phyloP scores from a whole-genome alignment of 2,113 vertebrate species.

The Lates calcarifer region DNA sequence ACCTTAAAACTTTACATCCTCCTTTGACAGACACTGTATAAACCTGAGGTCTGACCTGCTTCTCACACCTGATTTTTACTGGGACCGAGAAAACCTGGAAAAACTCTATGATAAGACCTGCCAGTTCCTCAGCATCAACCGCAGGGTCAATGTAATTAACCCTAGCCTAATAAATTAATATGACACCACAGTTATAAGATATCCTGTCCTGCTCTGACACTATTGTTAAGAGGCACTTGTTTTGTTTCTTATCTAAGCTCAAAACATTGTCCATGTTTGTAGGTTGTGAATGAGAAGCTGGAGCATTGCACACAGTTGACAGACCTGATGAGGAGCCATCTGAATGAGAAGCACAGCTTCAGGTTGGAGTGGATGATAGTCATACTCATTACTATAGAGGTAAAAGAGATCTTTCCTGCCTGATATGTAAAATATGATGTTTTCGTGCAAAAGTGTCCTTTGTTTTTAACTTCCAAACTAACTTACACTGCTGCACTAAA shows the following conservation, averaged over 20 bases:
- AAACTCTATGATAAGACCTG: constrained; percentile 97
- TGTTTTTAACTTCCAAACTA: background rate
- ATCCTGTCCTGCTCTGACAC: background rate
- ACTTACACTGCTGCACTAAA: background rate
- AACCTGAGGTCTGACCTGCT: constrained; percentile 98
- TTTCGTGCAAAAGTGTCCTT: background rate
- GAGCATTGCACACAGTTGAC: constrained; percentile 96
- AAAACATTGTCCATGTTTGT: background rate
- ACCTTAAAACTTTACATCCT: background rate
- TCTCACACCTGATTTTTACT: constrained; percentile 98
- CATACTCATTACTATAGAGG: constrained; percentile 97
- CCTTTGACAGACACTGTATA: constrained; percentile 91
- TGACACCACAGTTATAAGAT: background rate
- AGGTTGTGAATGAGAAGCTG: constrained; percentile 99
- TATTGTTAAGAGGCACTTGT: background rate
- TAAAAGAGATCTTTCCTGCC: constrained; percentile 56
- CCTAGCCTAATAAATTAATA: background rate
- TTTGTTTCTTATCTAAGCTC: background rate
- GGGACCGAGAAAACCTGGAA: constrained; percentile 97
- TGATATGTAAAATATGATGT: too few relatives aligned
- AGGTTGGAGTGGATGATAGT: constrained; percentile 99
- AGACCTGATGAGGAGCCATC: constrained; percentile 96
- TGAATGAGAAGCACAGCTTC: constrained; percentile 93
- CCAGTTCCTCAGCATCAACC: constrained; percentile 95
- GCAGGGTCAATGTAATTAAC: constrained; percentile 91